A percentile compares a stretch with the other conserved stretches of the same genome.
Conservation (phyloP, 1,140 invertebrate species). For the Ostrea denselamellosa region DNA sequence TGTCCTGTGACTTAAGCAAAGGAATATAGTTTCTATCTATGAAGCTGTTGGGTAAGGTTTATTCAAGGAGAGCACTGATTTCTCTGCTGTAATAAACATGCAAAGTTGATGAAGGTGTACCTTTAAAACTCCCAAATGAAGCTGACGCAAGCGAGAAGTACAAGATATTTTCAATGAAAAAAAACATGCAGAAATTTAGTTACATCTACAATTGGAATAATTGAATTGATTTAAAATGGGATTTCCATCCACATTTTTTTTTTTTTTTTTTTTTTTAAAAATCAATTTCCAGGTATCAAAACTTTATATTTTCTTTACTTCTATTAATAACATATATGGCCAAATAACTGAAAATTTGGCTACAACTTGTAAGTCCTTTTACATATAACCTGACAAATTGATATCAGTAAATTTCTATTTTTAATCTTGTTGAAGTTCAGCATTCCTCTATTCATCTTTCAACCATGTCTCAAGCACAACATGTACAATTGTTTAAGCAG, state of each 20-base stretch:
- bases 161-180: not conserved
- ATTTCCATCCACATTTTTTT: not conserved
- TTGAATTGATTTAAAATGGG: not conserved
- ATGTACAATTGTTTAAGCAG: not conserved
- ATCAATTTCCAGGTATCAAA: not conserved
- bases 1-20: not conserved
- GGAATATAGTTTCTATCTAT: not conserved
- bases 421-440: not conserved
- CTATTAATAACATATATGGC: too few species aligned
- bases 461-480: not conserved
- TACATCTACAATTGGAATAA: not conserved
- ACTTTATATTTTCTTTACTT: not conserved
- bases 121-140: constrained; percentile 42
- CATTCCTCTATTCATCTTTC: not conserved
- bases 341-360: too few species aligned
- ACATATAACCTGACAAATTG: too few species aligned
- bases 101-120: constrained; percentile 28
- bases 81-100: constrained; percentile 10
- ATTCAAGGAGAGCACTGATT: not conserved
- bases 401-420: not conserved
- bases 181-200: constrained; percentile 23
- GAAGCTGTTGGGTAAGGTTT: not conserved
- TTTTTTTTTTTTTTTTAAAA: too few species aligned
- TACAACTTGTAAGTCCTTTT: too few species aligned
- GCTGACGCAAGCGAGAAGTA: constrained; percentile 34